Conservation (phyloP, 2,797 vertebrate species). For the Poliocrania exsul region DNA sequence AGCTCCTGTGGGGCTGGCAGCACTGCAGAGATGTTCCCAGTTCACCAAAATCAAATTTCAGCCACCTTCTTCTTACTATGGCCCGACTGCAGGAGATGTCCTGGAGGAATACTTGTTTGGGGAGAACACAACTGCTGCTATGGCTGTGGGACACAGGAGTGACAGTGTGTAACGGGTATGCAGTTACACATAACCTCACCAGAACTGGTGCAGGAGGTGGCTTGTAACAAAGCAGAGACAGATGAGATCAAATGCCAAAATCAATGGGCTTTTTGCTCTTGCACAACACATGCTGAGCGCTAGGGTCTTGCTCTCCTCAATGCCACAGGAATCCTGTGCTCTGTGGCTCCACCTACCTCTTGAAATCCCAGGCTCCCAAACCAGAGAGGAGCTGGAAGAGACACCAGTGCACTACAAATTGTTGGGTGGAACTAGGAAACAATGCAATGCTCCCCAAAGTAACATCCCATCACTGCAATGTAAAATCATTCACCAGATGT, state of each 20-base stretch:
- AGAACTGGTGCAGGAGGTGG: rapidly evolving
- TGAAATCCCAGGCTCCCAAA: not conserved
- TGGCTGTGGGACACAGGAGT: rapidly evolving
- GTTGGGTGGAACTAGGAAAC: not conserved
- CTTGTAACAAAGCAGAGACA: not conserved
- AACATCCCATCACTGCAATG: not conserved
- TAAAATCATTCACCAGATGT: not conserved
- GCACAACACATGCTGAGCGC: not conserved
- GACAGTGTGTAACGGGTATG: rapidly evolving
- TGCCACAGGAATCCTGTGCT: not conserved
- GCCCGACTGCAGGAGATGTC: not conserved
- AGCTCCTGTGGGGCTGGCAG: not conserved
- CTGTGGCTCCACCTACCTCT: not conserved
- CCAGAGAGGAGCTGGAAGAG: not conserved
- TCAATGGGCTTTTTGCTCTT: not conserved
- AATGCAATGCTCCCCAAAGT: not conserved
- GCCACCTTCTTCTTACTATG: not conserved
- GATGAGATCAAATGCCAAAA: not conserved
- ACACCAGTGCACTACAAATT: not conserved
- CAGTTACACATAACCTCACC: not conserved
- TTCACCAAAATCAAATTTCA: not conserved
- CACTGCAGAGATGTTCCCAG: not conserved
- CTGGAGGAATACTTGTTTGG: not conserved
- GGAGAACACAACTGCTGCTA: not conserved
- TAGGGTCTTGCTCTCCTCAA: not conserved